Percentiles rank a stretch among this genome's conserved stretches.
These are phyloP conservation scores for Andrena haemorrhoa DNA, from an alignment of 2,888 invertebrate species.

Conservation along the genomic window DNA sequence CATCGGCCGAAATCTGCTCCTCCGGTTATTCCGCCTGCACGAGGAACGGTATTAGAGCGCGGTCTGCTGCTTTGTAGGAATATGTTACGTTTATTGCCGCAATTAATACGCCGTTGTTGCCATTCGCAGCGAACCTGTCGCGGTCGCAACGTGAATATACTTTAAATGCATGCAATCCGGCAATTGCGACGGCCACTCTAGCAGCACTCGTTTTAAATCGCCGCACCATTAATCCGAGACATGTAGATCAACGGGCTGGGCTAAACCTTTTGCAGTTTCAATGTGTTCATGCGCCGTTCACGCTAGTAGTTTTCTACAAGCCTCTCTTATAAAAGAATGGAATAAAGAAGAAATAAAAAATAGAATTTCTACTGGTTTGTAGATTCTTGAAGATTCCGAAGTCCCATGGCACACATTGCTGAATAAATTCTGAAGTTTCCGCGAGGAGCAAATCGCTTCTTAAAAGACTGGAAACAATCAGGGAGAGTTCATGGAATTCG, in stretches of 20 bases:
- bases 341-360: no score
- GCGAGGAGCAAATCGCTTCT: neutral
- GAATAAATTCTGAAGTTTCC: neutral
- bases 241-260: conserved; percentile 3
- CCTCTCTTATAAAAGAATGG: no score
- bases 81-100: conserved; percentile 34
- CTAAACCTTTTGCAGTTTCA: neutral
- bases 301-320: no score
- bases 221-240: neutral
- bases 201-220: conserved; percentile 29
- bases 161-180: conserved; percentile 39
- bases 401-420: no score
- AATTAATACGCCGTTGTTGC: conserved; percentile 44
- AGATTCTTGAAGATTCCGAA: neutral
- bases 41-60: conserved; percentile 21
- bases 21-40: conserved; percentile 8
- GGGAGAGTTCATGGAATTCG: neutral
- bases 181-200: conserved; percentile 23
- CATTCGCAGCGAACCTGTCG: conserved; percentile 21
- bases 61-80: neutral
- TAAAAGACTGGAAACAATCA: neutral
- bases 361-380: neutral
- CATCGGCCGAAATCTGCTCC: conserved; percentile 20
- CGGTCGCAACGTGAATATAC: conserved; percentile 50
- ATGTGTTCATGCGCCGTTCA: no score